These are phyloP conservation scores for Atta cephalotes DNA, from an alignment of 1,140 invertebrate genomes.

Conservation along the genomic window DNA sequence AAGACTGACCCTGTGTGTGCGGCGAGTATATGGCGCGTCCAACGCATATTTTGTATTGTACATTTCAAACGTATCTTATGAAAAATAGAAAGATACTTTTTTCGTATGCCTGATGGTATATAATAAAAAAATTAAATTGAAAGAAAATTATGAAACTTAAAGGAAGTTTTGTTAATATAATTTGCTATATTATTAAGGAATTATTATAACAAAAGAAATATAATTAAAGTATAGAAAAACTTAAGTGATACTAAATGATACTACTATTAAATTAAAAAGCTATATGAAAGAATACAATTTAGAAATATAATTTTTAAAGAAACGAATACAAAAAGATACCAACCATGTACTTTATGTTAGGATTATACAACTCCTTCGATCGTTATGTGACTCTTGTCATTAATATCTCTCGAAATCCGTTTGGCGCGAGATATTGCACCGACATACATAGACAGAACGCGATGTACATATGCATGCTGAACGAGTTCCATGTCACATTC, in stretches of 20 bases:
- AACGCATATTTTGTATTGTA: conserved; percentile 10
- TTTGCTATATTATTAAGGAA: neutral
- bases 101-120: neutral
- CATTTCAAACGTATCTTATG: neutral
- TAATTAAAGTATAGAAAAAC: neutral
- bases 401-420: conserved; percentile 15
- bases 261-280: neutral
- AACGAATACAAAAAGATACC: neutral
- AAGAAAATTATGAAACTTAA: neutral
- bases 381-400: conserved; percentile 4
- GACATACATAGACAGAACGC: conserved; percentile 32
- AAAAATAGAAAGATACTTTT: neutral
- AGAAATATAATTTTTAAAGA: neutral
- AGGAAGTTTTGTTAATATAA: neutral
- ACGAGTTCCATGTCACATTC: conserved; percentile 44
- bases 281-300: neutral
- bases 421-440: conserved; percentile 6
- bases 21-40: neutral
- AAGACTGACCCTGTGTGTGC: neutral
- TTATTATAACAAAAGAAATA: too few species aligned
- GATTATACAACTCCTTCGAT: neutral
- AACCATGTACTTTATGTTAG: neutral
- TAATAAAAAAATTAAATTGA: neutral
- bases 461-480: neutral
- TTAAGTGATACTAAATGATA: neutral